A percentile compares a stretch with the other conserved stretches of the same genome.
phyloP scores from a whole-genome alignment of 2,797 vertebrate species.

The Ibycter americanus region DNA sequence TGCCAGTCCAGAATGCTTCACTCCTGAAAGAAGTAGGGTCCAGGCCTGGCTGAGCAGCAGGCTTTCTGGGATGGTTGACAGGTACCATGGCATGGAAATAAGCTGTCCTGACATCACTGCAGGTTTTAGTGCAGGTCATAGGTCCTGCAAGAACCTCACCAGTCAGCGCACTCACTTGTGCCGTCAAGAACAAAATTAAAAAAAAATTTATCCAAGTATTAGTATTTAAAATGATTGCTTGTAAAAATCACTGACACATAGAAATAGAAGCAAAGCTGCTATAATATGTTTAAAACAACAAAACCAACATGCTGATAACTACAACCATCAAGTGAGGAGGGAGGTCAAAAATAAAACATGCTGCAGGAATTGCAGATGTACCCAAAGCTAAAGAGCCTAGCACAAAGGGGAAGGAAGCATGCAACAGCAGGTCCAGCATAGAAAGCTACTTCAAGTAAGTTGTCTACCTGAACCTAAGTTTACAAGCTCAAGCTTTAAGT shows the following conservation, averaged over 20 bases:
- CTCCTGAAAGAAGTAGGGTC: not conserved
- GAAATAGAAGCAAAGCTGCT: not conserved
- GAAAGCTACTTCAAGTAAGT: not conserved
- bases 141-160: not conserved
- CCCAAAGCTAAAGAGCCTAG: not conserved
- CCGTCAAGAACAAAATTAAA: not conserved
- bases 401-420: fast-evolving
- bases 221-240: not conserved
- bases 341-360: not conserved
- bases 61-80: not conserved
- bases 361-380: not conserved
- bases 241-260: not conserved
- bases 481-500: not conserved
- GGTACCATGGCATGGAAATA: not conserved
- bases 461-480: not conserved
- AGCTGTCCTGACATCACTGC: not conserved
- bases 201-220: not conserved
- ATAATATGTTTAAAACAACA: not conserved
- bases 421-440: fast-evolving
- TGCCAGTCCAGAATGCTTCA: not conserved
- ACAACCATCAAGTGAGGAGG: not conserved
- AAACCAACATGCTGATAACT: not conserved
- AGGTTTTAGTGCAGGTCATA: not conserved
- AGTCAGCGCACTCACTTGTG: not conserved
- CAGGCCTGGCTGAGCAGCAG: not conserved